Evolutionary conservation across 2,888 invertebrate genomes (phyloP).

Genomic region (Lutraria lutraria): DNA sequence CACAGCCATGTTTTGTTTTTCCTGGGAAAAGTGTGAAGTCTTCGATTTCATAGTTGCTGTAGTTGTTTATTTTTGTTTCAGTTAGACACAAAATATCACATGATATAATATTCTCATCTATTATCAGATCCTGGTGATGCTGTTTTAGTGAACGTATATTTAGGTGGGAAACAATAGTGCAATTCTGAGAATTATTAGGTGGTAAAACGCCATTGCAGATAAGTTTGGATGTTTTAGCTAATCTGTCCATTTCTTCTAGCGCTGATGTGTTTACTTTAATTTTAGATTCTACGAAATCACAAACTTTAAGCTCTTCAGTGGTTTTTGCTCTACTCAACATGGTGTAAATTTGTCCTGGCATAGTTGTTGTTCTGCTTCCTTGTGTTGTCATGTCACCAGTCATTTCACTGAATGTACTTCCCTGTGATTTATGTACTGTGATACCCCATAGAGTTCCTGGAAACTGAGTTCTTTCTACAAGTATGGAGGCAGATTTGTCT

Average conservation of each 20-base stretch:
- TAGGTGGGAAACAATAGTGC: background rate
- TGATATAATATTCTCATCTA: background rate
- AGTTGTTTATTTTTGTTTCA: background rate
- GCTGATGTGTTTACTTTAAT: constrained; percentile 54
- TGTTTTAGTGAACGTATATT: background rate
- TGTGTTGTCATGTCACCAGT: constrained; percentile 47
- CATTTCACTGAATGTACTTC: background rate
- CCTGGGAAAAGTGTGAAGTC: background rate
- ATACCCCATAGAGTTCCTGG: background rate
- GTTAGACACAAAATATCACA: background rate
- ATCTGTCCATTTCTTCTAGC: constrained; percentile 45
- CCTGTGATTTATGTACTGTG: background rate
- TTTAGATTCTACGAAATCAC: constrained; percentile 43
- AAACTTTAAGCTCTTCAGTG: constrained; percentile 46
- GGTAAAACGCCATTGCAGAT: background rate
- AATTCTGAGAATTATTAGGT: background rate
- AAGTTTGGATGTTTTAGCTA: background rate
- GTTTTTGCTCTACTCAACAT: constrained; percentile 55
- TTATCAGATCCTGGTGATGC: constrained; percentile 8
- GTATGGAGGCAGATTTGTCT: background rate
- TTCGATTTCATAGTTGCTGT: background rate
- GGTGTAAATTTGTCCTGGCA: constrained; percentile 60
- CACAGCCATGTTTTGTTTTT: background rate
- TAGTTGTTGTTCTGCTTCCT: constrained; percentile 25
- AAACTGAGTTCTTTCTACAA: background rate